Evolutionary conservation across 1,140 invertebrate genomes (phyloP), one percentile per base, ranked within the genome.

Genomic region (Rhagoletis pomonella): DNA sequence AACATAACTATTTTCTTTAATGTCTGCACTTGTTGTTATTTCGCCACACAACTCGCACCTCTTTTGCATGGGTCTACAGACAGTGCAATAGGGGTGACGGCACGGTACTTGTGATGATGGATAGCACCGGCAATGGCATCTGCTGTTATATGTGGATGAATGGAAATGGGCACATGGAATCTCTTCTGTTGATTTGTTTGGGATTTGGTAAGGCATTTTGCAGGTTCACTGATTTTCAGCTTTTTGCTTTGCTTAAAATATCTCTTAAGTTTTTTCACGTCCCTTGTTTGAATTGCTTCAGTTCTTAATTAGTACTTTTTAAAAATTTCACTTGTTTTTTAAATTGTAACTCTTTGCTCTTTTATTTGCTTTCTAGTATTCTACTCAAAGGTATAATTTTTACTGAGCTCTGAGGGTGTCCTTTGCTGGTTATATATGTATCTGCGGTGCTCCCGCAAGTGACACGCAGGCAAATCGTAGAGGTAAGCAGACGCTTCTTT

Each of bases 151-250:
- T 90, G 88, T 0, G 91, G 90, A 59, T 89, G 91, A 17, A 92
- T 91, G 55, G 91, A 91, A 92, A 50, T 92, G 91, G 42, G 90
- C 90, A 87, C 91, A 92, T 44, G 91, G 91, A 90, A 92, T 92
- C 88, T 92, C 90, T 89, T 90, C 91, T 81, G 91, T 90, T 81
- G 90, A 90, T 90, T 90, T 89, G 44, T 91, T 90, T 81, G 91
- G 91, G 64, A 92, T 92, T 58, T 50, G 44, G n/a, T 81, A 19
- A 87, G 91, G 91, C 91, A 92, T 92, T 39, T 62, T 89, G 50
- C 17, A 39, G 47, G 3, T 14, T 64, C 19, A 62, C 85, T 29
- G 29, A 29, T 29, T 29, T 29, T 29, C 29, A 29, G 29, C 29
- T 29, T 47, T 81, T 6, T 50, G 29, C 29, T 29, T 77, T 3